phyloP scores from a whole-genome alignment of 1,140 invertebrate species.

The Papilio polyxenes region DNA sequence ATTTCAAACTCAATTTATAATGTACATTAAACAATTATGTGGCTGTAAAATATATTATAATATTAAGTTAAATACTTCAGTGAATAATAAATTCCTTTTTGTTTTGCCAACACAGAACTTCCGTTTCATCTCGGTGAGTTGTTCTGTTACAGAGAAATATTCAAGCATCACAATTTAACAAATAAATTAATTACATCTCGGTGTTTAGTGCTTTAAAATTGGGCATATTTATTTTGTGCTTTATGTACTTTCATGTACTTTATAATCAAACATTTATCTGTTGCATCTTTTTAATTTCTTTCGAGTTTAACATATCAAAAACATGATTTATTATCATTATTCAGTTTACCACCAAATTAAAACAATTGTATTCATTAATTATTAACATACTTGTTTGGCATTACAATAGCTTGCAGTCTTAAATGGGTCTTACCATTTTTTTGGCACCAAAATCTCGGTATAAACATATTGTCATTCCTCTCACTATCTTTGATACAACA shows the following conservation, averaged over 20 bases:
- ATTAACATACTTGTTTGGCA: neutral
- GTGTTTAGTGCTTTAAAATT: constrained; percentile 24
- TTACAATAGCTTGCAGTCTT: neutral
- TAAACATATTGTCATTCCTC: too few relatives aligned
- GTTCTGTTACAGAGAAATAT: constrained; percentile 55
- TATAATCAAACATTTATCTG: neutral
- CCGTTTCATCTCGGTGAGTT: constrained; percentile 85
- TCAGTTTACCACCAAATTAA: neutral
- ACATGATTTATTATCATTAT: neutral
- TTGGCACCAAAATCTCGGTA: too few relatives aligned
- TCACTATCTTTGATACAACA: too few relatives aligned
- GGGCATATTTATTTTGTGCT: neutral
- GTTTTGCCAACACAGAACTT: constrained; percentile 82
- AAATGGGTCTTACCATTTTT: neutral
- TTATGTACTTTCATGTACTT: neutral
- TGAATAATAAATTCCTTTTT: constrained; percentile 70
- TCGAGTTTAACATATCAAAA: neutral
- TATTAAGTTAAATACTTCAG: constrained; percentile 42
- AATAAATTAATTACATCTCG: constrained; percentile 23
- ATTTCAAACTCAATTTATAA: neutral
- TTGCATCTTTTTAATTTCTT: constrained; percentile 1
- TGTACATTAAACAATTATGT: constrained; percentile 28
- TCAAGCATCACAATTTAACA: constrained; percentile 36
- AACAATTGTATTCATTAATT: neutral
- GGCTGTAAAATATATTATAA: neutral